These are phyloP conservation scores for Antheraea assamensis DNA, from an alignment of 2,888 invertebrate species.

Conservation along the genomic window DNA sequence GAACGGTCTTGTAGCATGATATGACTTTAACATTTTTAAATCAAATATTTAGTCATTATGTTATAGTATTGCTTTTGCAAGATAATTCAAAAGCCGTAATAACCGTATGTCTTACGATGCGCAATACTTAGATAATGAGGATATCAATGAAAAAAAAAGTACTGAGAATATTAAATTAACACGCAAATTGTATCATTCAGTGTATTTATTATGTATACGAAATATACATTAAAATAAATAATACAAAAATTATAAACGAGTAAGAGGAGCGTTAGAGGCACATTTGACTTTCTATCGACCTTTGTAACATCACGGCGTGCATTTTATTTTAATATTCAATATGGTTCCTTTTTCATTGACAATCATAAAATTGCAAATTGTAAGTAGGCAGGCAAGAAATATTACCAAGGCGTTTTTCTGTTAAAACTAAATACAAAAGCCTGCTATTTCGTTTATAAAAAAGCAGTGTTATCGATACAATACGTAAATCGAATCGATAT, in stretches of 20 bases:
- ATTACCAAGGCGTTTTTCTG: background rate
- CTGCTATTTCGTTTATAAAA: constrained; percentile 1
- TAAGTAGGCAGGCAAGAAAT: background rate
- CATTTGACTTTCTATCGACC: background rate
- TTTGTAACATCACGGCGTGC: background rate
- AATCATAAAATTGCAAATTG: background rate
- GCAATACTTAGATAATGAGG: too few relatives aligned
- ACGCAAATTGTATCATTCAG: too few relatives aligned
- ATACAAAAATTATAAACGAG: constrained; percentile 48
- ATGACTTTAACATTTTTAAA: too few relatives aligned
- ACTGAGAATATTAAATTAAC: too few relatives aligned
- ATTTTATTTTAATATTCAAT: background rate
- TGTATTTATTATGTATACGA: too few relatives aligned
- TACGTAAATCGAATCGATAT: background rate
- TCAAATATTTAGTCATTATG: too few relatives aligned
- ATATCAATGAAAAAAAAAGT: too few relatives aligned
- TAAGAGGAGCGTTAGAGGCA: background rate
- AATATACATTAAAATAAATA: background rate
- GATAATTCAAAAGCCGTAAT: too few relatives aligned
- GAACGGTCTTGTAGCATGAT: too few relatives aligned
- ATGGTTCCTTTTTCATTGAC: background rate
- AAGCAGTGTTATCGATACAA: background rate
- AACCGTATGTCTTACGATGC: too few relatives aligned
- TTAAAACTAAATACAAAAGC: background rate
- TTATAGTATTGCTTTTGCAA: too few relatives aligned